These are phyloP conservation scores for Pheosia tremula DNA, from an alignment of 2,888 invertebrate genomes.

Conservation along the genomic window DNA sequence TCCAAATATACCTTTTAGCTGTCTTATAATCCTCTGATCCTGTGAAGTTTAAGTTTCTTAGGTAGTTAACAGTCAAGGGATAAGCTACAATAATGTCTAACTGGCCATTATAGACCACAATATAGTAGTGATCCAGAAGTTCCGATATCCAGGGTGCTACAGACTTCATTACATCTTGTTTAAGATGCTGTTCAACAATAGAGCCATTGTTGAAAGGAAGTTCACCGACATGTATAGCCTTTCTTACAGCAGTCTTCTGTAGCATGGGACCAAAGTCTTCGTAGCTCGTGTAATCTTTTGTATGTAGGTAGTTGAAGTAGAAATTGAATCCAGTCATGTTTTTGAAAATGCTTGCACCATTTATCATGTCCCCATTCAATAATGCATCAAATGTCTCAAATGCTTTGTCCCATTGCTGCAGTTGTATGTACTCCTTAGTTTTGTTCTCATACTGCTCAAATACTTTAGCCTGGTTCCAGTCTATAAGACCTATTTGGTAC, in stretches of 20 bases:
- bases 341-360: conserved; percentile 85
- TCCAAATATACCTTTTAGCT: conserved; percentile 88
- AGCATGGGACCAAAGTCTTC: conserved; percentile 86
- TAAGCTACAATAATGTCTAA: conserved; percentile 96
- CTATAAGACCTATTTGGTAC: conserved; percentile 90
- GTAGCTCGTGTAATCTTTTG: conserved; percentile 80
- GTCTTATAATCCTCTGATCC: conserved; percentile 87
- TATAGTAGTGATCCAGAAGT: conserved; percentile 87
- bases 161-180: conserved; percentile 92
- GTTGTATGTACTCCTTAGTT: conserved; percentile 85
- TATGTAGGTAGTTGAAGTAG: conserved; percentile 89
- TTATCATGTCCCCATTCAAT: conserved; percentile 87
- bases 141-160: conserved; percentile 89
- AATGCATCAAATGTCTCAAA: conserved; percentile 89
- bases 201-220: conserved; percentile 87
- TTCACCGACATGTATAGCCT: conserved; percentile 94
- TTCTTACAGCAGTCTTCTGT: conserved; percentile 86
- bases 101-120: conserved; percentile 95
- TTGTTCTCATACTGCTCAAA: conserved; percentile 86
- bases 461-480: conserved; percentile 84
- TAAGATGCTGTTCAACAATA: conserved; percentile 88
- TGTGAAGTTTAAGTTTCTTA: conserved; percentile 88
- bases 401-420: conserved; percentile 87
- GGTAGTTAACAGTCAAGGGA: conserved; percentile 92
- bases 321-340: conserved; percentile 91